A percentile compares a stretch with the other conserved stretches of the same genome.
phyloP scores from a whole-genome alignment of 2,888 invertebrate species.

The Trichogramma dendrolimi region DNA sequence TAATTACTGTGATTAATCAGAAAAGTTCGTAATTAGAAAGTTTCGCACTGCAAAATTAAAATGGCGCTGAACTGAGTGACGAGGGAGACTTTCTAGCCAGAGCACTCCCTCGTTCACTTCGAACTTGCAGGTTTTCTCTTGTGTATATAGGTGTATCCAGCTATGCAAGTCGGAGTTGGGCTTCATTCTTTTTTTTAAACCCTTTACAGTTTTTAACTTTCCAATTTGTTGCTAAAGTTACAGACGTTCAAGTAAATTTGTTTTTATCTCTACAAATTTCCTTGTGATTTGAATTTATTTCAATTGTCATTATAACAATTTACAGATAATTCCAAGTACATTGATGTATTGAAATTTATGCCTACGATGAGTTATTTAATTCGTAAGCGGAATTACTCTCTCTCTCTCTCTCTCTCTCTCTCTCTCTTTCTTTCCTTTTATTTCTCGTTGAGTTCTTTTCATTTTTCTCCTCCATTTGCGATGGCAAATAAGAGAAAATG shows the following conservation, averaged over 20 bases:
- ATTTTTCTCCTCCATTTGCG: neutral
- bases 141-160: no score
- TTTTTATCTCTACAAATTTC: no score
- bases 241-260: no score
- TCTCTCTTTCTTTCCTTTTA: slow-evolving; percentile 5
- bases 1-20: slow-evolving; percentile 62
- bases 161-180: no score
- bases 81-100: slow-evolving; percentile 3
- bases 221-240: no score
- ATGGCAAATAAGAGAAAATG: neutral
- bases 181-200: no score
- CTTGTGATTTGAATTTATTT: no score
- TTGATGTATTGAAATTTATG: no score
- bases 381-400: neutral
- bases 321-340: no score
- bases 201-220: no score
- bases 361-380: no score
- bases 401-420: neutral
- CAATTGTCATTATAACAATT: no score
- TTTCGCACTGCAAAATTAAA: slow-evolving; percentile 56
- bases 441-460: neutral
- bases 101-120: slow-evolving; percentile 15
- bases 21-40: slow-evolving; percentile 61
- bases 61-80: slow-evolving; percentile 40
- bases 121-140: slow-evolving; percentile 9